Evolutionary conservation across 2,797 vertebrate species (phyloP).

Genomic region (Aplochiton taeniatus): DNA sequence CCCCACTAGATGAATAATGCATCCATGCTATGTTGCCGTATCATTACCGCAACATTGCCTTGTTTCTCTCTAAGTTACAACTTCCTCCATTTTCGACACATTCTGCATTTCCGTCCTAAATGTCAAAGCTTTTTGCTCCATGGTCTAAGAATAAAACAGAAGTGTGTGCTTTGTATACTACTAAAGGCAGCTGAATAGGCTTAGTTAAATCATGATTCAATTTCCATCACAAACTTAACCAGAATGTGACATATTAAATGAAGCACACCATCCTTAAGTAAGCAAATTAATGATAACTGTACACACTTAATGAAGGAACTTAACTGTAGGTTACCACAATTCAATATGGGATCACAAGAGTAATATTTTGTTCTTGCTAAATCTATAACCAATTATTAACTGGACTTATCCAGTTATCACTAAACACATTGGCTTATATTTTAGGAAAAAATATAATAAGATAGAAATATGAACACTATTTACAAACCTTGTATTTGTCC

Average conservation of each 20-base stretch:
- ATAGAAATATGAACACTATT: no score
- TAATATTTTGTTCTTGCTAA: no score
- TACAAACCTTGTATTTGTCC: no score
- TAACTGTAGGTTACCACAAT: slow-evolving; percentile 42
- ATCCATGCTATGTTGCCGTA: slow-evolving; percentile 65
- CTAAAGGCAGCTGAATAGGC: no score
- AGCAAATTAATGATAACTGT: slow-evolving; percentile 46
- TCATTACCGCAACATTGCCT: slow-evolving; percentile 74
- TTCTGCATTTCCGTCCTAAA: slow-evolving; percentile 35
- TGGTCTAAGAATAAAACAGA: no score
- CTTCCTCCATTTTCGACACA: slow-evolving; percentile 46
- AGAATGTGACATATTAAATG: slow-evolving; percentile 33
- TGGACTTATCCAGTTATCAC: no score
- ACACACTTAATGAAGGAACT: slow-evolving; percentile 56
- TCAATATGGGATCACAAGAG: slow-evolving; percentile 53
- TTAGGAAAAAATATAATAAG: no score
- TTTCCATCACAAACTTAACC: background rate
- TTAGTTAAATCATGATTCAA: no score
- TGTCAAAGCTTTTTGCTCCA: background rate
- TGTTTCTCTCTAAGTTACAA: slow-evolving; percentile 74
- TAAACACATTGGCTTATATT: no score
- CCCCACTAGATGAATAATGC: slow-evolving; percentile 79
- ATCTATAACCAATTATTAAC: no score
- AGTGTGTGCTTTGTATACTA: background rate
- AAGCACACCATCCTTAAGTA: slow-evolving; percentile 57